These are phyloP conservation scores for Caenorhabditis wallacei DNA, from an alignment of 2,888 invertebrate species.

Conservation along the genomic window DNA sequence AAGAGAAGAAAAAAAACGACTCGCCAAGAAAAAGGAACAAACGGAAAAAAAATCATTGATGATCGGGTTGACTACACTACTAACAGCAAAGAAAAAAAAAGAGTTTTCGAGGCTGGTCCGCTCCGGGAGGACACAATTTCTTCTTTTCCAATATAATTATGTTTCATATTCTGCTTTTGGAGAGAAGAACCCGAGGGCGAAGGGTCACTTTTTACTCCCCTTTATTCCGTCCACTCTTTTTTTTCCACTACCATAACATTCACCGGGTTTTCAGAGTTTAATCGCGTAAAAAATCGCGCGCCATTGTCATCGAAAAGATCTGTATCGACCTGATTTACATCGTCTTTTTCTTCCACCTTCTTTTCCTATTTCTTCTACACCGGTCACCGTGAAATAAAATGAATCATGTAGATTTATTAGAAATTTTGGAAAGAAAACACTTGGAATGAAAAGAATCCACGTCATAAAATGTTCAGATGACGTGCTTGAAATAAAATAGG, in stretches of 20 bases:
- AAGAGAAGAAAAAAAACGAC: not conserved
- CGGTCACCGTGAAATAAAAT: conserved; percentile 35
- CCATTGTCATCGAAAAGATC: conserved; percentile 27
- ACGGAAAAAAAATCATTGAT: conserved; percentile 43
- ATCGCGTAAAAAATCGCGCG: conserved; percentile 60
- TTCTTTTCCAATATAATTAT: conserved; percentile 55
- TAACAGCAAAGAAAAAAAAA: not conserved
- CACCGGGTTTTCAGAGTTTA: conserved; percentile 41
- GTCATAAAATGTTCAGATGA: not conserved
- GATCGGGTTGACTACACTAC: conserved; percentile 11
- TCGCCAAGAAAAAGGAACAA: not conserved
- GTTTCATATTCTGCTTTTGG: conserved; percentile 56
- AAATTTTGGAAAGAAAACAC: conserved; percentile 4
- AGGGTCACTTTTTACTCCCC: conserved; percentile 34
- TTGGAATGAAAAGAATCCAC: not conserved
- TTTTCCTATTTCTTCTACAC: conserved; percentile 18
- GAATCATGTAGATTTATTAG: conserved; percentile 21
- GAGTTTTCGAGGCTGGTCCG: conserved; percentile 28
- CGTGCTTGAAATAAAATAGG: not conserved
- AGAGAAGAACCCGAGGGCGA: conserved; percentile 13
- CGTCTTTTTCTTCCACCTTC: conserved; percentile 29
- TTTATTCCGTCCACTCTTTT: too few relatives aligned
- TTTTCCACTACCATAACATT: conserved; percentile 6
- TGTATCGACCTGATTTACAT: conserved; percentile 59
- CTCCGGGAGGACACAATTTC: conserved; percentile 40